A percentile compares a stretch with the other conserved stretches of the same genome.
Evolutionary conservation across 1,140 invertebrate genomes (phyloP).

Genomic region (Phenacoccus solenopsis): DNA sequence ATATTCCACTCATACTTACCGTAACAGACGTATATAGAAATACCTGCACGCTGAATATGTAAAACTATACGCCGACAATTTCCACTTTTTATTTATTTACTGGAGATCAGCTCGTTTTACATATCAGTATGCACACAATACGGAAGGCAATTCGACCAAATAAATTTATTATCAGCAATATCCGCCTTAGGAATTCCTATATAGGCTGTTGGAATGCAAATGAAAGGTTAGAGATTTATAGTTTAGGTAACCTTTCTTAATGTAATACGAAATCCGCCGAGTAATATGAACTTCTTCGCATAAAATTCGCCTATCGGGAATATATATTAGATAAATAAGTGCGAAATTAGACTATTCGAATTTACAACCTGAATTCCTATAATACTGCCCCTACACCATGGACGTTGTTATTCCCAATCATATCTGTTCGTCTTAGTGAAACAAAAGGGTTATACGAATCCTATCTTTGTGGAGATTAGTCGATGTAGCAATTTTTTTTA

Average conservation of each 20-base stretch:
- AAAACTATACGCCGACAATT: too few species aligned
- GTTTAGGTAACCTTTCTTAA: neutral
- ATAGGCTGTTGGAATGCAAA: slow-evolving; percentile 1
- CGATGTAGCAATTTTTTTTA: too few species aligned
- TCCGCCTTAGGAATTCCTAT: neutral
- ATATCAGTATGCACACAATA: neutral
- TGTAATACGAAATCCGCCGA: neutral
- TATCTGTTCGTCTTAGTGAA: too few species aligned
- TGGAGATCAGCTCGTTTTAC: too few species aligned
- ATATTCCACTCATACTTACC: too few species aligned
- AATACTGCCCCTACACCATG: too few species aligned
- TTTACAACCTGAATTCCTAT: neutral
- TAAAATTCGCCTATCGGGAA: neutral
- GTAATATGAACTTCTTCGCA: neutral
- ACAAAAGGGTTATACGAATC: too few species aligned
- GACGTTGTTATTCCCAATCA: too few species aligned
- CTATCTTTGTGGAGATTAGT: too few species aligned
- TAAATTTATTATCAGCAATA: neutral
- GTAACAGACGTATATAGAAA: too few species aligned
- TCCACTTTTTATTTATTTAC: too few species aligned
- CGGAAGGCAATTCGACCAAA: neutral
- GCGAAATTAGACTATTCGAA: neutral
- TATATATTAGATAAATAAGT: neutral
- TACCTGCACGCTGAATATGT: too few species aligned
- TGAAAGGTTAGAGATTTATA: neutral